phyloP scores from a whole-genome alignment of 2,797 vertebrate species.

The Sciaenops ocellatus region DNA sequence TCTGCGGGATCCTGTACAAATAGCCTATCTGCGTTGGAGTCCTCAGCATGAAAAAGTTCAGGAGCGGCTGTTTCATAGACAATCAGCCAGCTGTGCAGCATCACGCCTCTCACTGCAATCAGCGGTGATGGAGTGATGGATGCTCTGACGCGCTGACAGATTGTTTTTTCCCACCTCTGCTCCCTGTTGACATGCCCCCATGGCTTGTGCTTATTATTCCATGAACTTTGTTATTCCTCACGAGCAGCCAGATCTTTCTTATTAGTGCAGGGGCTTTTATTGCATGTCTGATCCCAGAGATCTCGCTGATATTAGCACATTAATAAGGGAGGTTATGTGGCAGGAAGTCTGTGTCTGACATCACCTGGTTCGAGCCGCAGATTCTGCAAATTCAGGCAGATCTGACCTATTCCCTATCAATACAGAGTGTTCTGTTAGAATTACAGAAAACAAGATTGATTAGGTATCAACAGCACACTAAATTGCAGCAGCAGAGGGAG shows the following conservation, averaged over 20 bases:
- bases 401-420: constrained; percentile 35
- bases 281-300: constrained; percentile 62
- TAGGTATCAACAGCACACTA: constrained; percentile 56
- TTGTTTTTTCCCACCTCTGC: constrained; percentile 71
- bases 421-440: constrained; percentile 44
- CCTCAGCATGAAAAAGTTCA: constrained; percentile 66
- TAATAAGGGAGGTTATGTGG: constrained; percentile 55
- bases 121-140: constrained; percentile 81
- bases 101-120: constrained; percentile 83
- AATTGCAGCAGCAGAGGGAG: constrained; percentile 56
- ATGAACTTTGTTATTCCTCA: constrained; percentile 81
- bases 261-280: constrained; percentile 72
- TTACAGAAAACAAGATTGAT: constrained; percentile 66
- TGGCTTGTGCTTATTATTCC: constrained; percentile 79
- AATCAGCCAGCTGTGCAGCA: constrained; percentile 82
- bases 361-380: constrained; percentile 53
- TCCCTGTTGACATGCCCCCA: constrained; percentile 74
- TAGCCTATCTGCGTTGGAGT: constrained; percentile 58
- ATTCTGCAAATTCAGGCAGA: constrained; percentile 48
- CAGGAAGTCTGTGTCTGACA: constrained; percentile 59
- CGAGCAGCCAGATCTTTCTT: constrained; percentile 73
- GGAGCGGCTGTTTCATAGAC: constrained; percentile 68
- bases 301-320: constrained; percentile 51
- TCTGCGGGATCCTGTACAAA: constrained; percentile 69
- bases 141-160: constrained; percentile 72